These are phyloP conservation scores for Eupeodes corollae DNA, from an alignment of 1,140 invertebrate species.

Conservation along the genomic window DNA sequence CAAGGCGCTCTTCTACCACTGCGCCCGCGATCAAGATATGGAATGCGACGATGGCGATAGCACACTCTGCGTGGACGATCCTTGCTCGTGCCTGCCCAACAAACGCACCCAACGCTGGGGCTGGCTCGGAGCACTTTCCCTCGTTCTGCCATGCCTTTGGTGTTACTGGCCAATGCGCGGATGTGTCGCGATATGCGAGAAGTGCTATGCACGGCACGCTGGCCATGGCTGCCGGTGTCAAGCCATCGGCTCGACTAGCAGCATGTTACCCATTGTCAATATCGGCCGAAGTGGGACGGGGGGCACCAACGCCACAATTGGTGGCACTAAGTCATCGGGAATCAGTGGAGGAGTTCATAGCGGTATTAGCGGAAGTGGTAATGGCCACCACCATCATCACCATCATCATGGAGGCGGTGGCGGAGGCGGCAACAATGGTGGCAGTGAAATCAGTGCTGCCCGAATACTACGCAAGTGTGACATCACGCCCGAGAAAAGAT, in stretches of 20 bases:
- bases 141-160: conserved; percentile 76
- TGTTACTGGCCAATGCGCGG: conserved; percentile 85
- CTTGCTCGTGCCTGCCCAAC: conserved; percentile 69
- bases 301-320: conserved; percentile 10
- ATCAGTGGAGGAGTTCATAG: conserved; percentile 4
- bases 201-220: conserved; percentile 66
- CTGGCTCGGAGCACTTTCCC: conserved; percentile 65
- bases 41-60: conserved; percentile 55
- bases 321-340: neutral
- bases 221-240: conserved; percentile 50
- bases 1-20: conserved; percentile 86
- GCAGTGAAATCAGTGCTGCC: conserved; percentile 21
- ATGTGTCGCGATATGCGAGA: conserved; percentile 63
- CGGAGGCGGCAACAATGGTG: conserved; percentile 17
- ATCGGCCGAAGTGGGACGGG: conserved; percentile 25
- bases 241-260: conserved; percentile 30
- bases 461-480: conserved; percentile 31
- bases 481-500: conserved; percentile 43
- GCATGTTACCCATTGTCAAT: conserved; percentile 38
- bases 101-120: conserved; percentile 64
- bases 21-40: conserved; percentile 56
- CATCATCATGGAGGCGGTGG: conserved; percentile 2
- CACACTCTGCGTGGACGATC: conserved; percentile 66
- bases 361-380: conserved; percentile 4
- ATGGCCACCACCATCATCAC: neutral